Conservation (phyloP, 2,797 vertebrate genomes). For the Prionace glauca region DNA sequence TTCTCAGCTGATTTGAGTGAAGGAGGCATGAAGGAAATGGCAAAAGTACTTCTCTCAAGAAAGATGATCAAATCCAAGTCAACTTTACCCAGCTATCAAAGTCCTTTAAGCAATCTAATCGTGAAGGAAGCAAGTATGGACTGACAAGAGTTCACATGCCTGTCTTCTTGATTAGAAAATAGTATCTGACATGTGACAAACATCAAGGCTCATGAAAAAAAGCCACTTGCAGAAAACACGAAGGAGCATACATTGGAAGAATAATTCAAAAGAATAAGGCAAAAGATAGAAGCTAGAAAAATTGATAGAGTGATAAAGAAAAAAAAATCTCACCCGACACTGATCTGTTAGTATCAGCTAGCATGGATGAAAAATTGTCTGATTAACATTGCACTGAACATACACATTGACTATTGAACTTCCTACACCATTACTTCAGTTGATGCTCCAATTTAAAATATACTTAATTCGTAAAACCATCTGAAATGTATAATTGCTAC, state of each 20-base stretch:
- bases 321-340: not conserved
- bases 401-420: not conserved
- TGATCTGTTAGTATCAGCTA: not conserved
- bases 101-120: not conserved
- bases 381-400: not conserved
- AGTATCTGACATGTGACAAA: not conserved
- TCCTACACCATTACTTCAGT: not conserved
- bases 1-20: not conserved
- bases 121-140: not conserved
- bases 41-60: not conserved
- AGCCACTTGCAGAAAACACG: not conserved
- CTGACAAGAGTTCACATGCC: not conserved
- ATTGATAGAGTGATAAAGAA: not conserved
- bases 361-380: not conserved
- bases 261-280: not conserved
- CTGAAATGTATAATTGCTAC: constrained; percentile 15
- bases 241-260: not conserved
- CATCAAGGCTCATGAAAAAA: not conserved
- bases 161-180: not conserved
- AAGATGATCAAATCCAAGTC: constrained; percentile 13
- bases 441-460: constrained; percentile 19
- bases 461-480: not conserved
- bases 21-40: not conserved
- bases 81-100: not conserved
- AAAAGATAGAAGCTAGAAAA: not conserved